A percentile compares a stretch with the other conserved stretches of the same genome.
These are phyloP conservation scores for Chouioia cunea DNA, from an alignment of 2,888 invertebrate species.

Conservation along the genomic window DNA sequence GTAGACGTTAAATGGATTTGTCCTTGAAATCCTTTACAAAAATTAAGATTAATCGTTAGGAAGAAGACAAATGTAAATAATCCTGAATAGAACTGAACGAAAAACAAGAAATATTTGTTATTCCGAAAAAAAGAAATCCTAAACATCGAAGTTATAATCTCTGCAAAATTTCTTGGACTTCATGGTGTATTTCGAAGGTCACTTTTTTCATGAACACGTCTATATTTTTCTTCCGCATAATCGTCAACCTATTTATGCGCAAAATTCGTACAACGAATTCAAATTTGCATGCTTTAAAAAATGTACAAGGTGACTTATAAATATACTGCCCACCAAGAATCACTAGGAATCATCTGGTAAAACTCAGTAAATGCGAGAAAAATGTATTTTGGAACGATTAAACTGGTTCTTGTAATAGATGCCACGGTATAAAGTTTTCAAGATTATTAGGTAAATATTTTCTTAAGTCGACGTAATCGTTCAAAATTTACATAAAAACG, in stretches of 20 bases:
- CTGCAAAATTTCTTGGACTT: slow-evolving; percentile 18
- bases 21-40: slow-evolving; percentile 8
- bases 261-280: slow-evolving; percentile 13
- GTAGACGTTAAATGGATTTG: slow-evolving; percentile 9
- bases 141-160: slow-evolving; percentile 26
- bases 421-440: no score
- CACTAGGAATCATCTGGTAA: slow-evolving; percentile 24
- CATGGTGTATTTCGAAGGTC: slow-evolving; percentile 27
- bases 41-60: background rate
- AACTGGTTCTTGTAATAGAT: slow-evolving; percentile 36
- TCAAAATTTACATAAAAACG: no score
- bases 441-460: no score
- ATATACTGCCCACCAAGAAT: background rate
- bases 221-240: background rate
- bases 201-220: slow-evolving; percentile 32
- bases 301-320: background rate
- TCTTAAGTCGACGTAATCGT: no score
- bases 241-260: background rate
- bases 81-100: background rate
- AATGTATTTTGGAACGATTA: slow-evolving; percentile 44
- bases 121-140: slow-evolving; percentile 21
- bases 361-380: slow-evolving; percentile 20
- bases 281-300: background rate
- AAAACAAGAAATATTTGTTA: slow-evolving; percentile 21
- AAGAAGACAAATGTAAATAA: slow-evolving; percentile 18